phyloP scores from a whole-genome alignment of 92 coral and sea anemone species.

The Umimayanthus chanpuru region DNA sequence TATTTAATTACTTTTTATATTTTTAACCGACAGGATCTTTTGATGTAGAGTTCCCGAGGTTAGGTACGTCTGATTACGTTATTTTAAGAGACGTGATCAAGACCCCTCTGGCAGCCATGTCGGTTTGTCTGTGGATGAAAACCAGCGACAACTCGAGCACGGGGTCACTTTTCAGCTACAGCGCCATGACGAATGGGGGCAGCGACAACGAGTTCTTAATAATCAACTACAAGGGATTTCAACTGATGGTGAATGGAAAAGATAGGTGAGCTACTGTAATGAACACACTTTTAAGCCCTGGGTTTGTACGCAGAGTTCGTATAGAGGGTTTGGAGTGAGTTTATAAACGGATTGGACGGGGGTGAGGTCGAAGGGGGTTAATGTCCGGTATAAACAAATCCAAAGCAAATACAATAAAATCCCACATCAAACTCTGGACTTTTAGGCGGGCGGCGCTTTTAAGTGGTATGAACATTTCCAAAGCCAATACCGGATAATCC shows the following conservation, averaged over 20 bases:
- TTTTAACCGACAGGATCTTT: background rate
- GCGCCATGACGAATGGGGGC: background rate
- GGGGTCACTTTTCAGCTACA: conserved; percentile 45
- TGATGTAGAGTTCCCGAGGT: conserved; percentile 24
- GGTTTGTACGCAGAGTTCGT: too few species aligned
- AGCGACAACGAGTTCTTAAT: conserved; percentile 21
- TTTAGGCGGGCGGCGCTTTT: too few species aligned
- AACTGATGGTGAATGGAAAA: background rate
- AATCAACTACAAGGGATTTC: conserved; percentile 2
- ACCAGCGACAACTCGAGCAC: conserved; percentile 20
- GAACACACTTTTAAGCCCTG: too few species aligned
- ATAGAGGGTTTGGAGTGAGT: too few species aligned
- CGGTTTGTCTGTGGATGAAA: conserved; percentile 56
- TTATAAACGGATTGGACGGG: too few species aligned
- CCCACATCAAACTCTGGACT: too few species aligned
- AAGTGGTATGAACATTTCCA: too few species aligned
- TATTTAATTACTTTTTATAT: background rate
- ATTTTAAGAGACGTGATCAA: conserved; percentile 38
- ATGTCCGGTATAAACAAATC: too few species aligned
- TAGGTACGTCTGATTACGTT: conserved; percentile 22
- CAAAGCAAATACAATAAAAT: too few species aligned
- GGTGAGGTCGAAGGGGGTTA: too few species aligned
- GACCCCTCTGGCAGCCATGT: conserved; percentile 27
- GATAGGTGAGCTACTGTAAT: too few species aligned
- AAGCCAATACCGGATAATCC: too few species aligned